Evolutionary conservation across 2,888 invertebrate species (phyloP), one percentile per base, ranked within the genome.

Genomic region (Dasysyrphus tricinctus): DNA sequence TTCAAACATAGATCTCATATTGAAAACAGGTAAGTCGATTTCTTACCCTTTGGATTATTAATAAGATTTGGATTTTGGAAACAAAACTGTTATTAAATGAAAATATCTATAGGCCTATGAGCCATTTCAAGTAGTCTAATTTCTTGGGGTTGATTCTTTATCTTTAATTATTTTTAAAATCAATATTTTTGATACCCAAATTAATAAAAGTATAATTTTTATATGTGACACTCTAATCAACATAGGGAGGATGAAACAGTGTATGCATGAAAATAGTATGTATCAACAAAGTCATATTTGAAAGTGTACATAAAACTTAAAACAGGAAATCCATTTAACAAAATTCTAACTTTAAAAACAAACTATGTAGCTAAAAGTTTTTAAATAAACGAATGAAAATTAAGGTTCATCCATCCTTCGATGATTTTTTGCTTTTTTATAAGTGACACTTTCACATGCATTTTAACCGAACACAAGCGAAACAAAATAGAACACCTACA

Each of bases 381-480:
- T 16, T 16, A 16, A 65, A 16, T 47, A 47, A 32, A 34, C 16
- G 44, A 47, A 34, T 29, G n/a, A 32, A 32, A 65, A 49, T 47
- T 7, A 19, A 32, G 12, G 32, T 47, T 47, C 63, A 47, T 47
- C 63, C 29, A 32, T 65, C 32, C 32, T 32, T 65, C 5, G 61
- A 24, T 24, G 39, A 42, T 61, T 57, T 42, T 44, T 29, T 47
- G 16, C 29, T 32, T 47, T 47, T 34, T n/a, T n/a, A n/a, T 49
- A 34, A 65, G 47, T 47, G 65, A 34, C 65, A 65, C 47, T 65
- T 47, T 32, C 47, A 47, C 34, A 65, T 65, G 47, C 65, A 65
- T 32, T 32, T 42, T 29, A 34, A 32, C 16, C 12, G 5, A 42
- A 54, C 42, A 39, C 24, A 19, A 51, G 32, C 5, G 11, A 19